Evolutionary conservation across 2,797 vertebrate genomes (phyloP).

Genomic region (Stomatorhinus walkeri): DNA sequence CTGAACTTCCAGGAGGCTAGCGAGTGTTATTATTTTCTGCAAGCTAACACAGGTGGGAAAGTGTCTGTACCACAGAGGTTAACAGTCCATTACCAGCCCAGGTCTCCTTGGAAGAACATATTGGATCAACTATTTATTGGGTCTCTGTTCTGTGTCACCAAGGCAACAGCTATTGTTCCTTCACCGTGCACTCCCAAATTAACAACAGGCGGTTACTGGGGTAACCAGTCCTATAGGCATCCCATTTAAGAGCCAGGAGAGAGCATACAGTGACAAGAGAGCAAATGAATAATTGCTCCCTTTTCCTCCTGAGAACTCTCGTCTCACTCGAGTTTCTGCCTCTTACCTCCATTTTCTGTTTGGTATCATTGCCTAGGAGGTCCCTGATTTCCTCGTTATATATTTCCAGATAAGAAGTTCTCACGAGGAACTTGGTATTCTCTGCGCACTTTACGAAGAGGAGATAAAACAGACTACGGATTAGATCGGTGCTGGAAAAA

Average conservation of each 20-base stretch:
- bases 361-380: constrained; percentile 75
- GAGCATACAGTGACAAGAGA: background rate
- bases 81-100: background rate
- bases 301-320: background rate
- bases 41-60: background rate
- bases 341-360: constrained; percentile 80
- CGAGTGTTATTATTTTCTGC: background rate
- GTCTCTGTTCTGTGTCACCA: constrained; percentile 24
- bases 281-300: background rate
- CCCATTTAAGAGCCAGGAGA: background rate
- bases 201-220: constrained; percentile 15
- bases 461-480: background rate
- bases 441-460: constrained; percentile 69
- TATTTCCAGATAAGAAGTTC: constrained; percentile 83
- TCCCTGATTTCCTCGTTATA: constrained; percentile 80
- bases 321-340: background rate
- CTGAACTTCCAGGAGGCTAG: background rate
- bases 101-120: background rate
- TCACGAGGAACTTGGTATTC: constrained; percentile 78
- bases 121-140: background rate
- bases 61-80: background rate
- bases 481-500: background rate
- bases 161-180: constrained; percentile 30
- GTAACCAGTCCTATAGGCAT: constrained; percentile 9
- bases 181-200: constrained; percentile 9